Percentiles rank a stretch among this genome's conserved stretches.
These are phyloP conservation scores for Setophaga kirtlandii DNA, from an alignment of 2,113 vertebrate species.

Conservation along the genomic window DNA sequence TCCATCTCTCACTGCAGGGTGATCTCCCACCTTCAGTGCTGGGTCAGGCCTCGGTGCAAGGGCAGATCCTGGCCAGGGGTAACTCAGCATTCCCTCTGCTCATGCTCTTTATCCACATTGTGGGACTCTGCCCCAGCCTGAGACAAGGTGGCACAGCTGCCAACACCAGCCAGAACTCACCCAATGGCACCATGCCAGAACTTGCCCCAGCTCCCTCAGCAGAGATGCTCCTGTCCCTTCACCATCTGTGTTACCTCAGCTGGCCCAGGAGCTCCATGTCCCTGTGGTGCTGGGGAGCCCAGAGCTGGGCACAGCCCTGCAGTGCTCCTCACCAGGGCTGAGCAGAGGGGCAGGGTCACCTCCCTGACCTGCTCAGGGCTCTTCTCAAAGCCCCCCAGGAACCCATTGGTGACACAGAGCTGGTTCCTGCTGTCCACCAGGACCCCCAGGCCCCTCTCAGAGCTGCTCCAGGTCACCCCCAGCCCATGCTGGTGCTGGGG, in stretches of 20 bases:
- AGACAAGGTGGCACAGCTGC: not conserved
- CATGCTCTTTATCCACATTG: not conserved
- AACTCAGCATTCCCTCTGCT: not conserved
- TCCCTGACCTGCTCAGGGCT: not conserved
- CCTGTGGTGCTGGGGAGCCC: not conserved
- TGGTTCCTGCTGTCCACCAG: not conserved
- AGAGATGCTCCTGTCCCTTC: not conserved
- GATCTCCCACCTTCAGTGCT: not conserved
- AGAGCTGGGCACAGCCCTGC: not conserved
- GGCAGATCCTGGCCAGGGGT: not conserved
- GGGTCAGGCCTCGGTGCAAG: not conserved
- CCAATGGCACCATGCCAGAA: not conserved
- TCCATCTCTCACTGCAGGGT: not conserved
- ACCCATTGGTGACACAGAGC: fast-evolving
- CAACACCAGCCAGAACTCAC: not conserved
- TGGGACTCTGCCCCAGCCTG: not conserved
- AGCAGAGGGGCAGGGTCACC: not conserved
- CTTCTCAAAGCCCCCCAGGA: not conserved
- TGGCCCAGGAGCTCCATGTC: not conserved
- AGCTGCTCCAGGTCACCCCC: not conserved
- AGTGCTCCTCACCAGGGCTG: not conserved
- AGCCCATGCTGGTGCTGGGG: not conserved
- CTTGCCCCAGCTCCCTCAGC: not conserved
- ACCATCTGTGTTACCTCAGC: fast-evolving
- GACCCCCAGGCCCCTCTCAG: not conserved